Evolutionary conservation across 2,888 invertebrate species (phyloP), one percentile per base, ranked within the genome.

Genomic region (Monoplex corrugatus): DNA sequence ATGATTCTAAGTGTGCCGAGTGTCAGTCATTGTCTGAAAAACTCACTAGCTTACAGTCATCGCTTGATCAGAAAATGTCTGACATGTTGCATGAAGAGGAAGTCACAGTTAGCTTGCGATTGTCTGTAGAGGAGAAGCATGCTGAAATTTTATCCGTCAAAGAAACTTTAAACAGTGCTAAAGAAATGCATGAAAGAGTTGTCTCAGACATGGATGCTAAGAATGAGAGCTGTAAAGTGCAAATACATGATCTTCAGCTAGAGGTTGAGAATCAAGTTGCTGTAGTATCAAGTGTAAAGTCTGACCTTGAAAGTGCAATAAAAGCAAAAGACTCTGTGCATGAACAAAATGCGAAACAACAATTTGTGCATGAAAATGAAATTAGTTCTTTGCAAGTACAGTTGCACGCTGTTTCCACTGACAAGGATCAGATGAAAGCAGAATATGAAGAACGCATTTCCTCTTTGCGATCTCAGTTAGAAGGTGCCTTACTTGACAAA

Each of bases 11-110:
- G 80, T 89, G 88, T 91, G 87, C 87, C 84, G 90, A 90, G 83
- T 82, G 83, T 83, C 89, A 89, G 68, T 87, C 90, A 87, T 89
- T 91, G 57, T 91, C 90, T 40, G 90, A 90, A 88, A 89, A 90
- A 86, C 90, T 89, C 85, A 87, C 38, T 87, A 82, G 63, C 72
- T 63, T 90, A 86, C 89, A 90, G 85, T 87, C 87, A 45, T 90
- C 86, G 38, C 68, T 89, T 0, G 87, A 89, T 75, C 80, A 89
- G 40, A 89, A 89, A 45, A 50, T 72, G 38, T 78, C 75, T 68
- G 85, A 86, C 45, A 40, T 78, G n/a, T 78, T 88, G 19, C 86
- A 83, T 44, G 88, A 82, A 83, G 40, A 82, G 57, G 88, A 88
- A 68, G 23, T 44, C n/a, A 10, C 32, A 23, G 40, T 23, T 40